phyloP scores from a whole-genome alignment of 2,888 invertebrate genomes.

The Oeneis ivallda region DNA sequence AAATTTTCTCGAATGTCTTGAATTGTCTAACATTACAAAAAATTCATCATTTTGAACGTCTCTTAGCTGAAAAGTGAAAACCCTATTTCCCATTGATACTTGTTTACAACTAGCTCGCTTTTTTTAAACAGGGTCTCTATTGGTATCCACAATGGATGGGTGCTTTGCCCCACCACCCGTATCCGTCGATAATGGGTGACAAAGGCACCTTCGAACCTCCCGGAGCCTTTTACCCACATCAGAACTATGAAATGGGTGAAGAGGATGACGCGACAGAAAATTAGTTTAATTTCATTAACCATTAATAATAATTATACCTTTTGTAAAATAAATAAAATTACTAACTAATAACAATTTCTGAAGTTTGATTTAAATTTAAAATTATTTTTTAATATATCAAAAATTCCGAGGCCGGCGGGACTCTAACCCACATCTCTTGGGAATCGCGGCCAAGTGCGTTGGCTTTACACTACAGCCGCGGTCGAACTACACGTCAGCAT shows the following conservation, averaged over 20 bases:
- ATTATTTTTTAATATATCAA: too few relatives aligned
- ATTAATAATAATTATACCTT: conserved; percentile 2
- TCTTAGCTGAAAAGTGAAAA: too few relatives aligned
- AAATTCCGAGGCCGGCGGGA: too few relatives aligned
- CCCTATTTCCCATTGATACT: too few relatives aligned
- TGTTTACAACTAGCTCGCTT: not conserved
- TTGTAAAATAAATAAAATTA: conserved; percentile 13
- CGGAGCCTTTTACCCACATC: conserved; percentile 62
- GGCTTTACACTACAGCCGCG: too few relatives aligned
- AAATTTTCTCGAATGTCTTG: too few relatives aligned
- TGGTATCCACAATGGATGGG: conserved; percentile 81
- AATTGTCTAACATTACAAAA: too few relatives aligned
- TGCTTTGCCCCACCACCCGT: conserved; percentile 64
- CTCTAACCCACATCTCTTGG: too few relatives aligned
- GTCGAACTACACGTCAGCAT: too few relatives aligned
- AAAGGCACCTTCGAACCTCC: conserved; percentile 51
- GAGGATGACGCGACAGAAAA: conserved; percentile 49
- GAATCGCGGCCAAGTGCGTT: too few relatives aligned
- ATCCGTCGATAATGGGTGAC: conserved; percentile 49
- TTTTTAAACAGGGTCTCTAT: conserved; percentile 61
- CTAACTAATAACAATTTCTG: not conserved
- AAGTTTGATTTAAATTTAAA: not conserved
- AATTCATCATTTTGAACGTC: too few relatives aligned
- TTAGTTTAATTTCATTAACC: conserved; percentile 22
- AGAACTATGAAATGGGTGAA: conserved; percentile 54